Evolutionary conservation across 2,888 invertebrate species (phyloP), one percentile per base, ranked within the genome.

Genomic region (Crocallis elinguaria): DNA sequence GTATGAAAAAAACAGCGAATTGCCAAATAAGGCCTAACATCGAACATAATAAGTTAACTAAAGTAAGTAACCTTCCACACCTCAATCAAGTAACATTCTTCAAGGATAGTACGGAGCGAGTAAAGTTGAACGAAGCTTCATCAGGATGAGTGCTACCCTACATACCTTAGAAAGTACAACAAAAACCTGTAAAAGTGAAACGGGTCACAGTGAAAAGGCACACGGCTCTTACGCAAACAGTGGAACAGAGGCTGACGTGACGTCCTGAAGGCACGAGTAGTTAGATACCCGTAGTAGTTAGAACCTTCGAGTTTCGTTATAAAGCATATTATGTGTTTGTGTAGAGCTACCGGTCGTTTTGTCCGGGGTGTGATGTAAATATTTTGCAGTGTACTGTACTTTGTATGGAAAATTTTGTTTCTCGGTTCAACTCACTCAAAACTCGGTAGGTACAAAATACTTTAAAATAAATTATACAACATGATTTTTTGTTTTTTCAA

Each of bases 151-250:
- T 46, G 52, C 29, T 45, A n/a, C 39, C 16, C 7, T 33, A 16
- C 8, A 17, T 19, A 41, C 41, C 12, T 17, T 36, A 32, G 38
- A 33, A 23, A 32, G 38, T 35, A 37, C 36, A 43, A 55, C 55
- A 56, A 50, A 55, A 52, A 25, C 49, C 44, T 45, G 56, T 36
- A 29, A 53, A 52, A 44, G 19, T 25, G 49, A 58, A 61, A 52
- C 44, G 43, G 58, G 58, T 56, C 61, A 60, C 33, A 46, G 25
- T 36, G 44, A 61, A 58, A 53, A 43, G 49, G 45, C 37, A 50
- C 49, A 32, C 48, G 2, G 29, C 48, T 33, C 16, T 41, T 42
- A 39, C 14, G 46, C 19, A 37, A 49, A 37, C 41, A 27, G n/a
- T 44, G 39, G 19, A 43, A 33, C 25, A 32, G 14, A 23, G n/a